A percentile compares a stretch with the other conserved stretches of the same genome.
phyloP scores from a whole-genome alignment of 53 echinoderm and acorn worm species.

The Apostichopus leukothele region DNA sequence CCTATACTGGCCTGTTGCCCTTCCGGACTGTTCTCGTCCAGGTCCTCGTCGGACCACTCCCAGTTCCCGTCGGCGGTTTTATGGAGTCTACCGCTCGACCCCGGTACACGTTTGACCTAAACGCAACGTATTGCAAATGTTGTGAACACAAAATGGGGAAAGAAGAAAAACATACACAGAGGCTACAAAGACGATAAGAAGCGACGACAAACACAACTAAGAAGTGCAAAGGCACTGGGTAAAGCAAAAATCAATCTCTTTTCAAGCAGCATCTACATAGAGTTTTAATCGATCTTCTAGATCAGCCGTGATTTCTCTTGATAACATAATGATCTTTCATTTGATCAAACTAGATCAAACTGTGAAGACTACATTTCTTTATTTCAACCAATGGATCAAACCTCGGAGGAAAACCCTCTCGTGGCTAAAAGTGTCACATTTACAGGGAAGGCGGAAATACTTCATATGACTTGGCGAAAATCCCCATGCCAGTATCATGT shows the following conservation, averaged over 20 bases:
- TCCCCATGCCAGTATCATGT: no score
- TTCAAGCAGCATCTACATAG: no score
- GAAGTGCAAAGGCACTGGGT: slow-evolving; percentile 1
- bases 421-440: no score
- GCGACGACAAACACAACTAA: background rate
- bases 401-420: no score
- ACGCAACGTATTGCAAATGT: slow-evolving; percentile 16
- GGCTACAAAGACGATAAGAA: background rate
- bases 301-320: no score
- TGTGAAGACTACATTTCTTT: no score
- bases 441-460: no score
- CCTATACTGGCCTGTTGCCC: slow-evolving; percentile 82
- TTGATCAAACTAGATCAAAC: no score
- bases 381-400: no score
- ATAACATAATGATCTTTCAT: no score
- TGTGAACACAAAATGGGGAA: background rate
- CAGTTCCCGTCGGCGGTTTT: slow-evolving; percentile 85
- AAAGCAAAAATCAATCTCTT: background rate
- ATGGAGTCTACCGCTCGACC: slow-evolving; percentile 92
- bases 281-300: no score
- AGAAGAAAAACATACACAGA: background rate
- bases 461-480: no score
- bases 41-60: slow-evolving; percentile 99
- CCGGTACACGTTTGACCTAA: slow-evolving; percentile 95
- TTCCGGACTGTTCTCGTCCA: slow-evolving; percentile 85